Evolutionary conservation across 35 echinoderm and acorn worm species (phyloP).

Genomic region (Apostichopus californicus): DNA sequence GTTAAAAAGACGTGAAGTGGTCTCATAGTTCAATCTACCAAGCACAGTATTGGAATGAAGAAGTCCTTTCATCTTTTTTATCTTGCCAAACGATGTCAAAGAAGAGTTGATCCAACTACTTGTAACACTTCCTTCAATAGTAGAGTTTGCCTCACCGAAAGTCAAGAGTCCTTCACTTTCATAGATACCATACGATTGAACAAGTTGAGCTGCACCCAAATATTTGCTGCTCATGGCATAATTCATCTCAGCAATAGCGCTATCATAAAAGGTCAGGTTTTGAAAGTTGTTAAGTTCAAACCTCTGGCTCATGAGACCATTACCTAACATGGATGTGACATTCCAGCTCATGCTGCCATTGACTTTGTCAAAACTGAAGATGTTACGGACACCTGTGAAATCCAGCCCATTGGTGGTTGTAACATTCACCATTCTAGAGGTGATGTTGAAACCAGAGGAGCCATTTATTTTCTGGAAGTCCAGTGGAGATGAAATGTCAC

Average conservation of each 20-base stretch:
- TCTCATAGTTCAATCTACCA: background rate
- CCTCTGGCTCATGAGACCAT: constrained; percentile 14
- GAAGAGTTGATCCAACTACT: constrained; percentile 21
- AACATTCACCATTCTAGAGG: constrained; percentile 41
- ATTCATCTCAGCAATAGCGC: background rate
- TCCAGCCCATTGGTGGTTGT: constrained; percentile 58
- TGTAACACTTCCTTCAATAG: background rate
- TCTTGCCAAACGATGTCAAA: background rate
- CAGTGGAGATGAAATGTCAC: constrained; percentile 52
- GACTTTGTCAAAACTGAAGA: constrained; percentile 49
- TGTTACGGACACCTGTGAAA: constrained; percentile 38
- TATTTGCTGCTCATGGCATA: constrained; percentile 7
- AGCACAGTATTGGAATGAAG: background rate
- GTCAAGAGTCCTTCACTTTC: background rate
- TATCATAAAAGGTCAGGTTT: constrained; percentile 42
- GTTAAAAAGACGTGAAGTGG: constrained; percentile 8
- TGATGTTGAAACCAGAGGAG: constrained; percentile 50
- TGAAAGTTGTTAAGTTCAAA: constrained; percentile 61
- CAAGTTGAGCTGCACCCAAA: constrained; percentile 16
- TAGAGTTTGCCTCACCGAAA: constrained; percentile 17
- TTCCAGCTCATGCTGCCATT: constrained; percentile 58
- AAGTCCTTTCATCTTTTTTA: constrained; percentile 32
- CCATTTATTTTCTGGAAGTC: constrained; percentile 75
- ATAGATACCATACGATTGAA: constrained; percentile 11
- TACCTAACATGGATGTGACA: constrained; percentile 41